Evolutionary conservation across 2,113 vertebrate species (phyloP).

Genomic region (Eonycteris spelaea): DNA sequence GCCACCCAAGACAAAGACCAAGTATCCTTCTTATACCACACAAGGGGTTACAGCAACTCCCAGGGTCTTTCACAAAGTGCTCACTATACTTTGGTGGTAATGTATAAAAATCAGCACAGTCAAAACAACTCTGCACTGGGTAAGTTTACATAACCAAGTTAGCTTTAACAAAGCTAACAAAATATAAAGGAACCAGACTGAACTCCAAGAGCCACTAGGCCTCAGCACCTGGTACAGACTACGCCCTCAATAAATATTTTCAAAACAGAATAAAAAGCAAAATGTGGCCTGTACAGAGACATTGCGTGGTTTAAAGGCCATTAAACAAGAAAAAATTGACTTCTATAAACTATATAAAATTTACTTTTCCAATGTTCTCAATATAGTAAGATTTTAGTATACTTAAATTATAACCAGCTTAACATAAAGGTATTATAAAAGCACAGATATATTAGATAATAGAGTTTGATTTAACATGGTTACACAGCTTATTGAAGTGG

Average conservation of each 20-base stretch:
- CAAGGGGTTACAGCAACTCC: neutral
- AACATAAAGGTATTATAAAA: slow-evolving; percentile 58
- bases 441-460: slow-evolving; percentile 59
- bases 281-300: neutral
- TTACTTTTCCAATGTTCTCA: slow-evolving; percentile 25
- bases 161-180: neutral
- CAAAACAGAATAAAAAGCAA: slow-evolving; percentile 13
- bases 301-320: neutral
- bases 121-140: neutral
- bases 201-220: neutral
- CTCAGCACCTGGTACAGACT: neutral
- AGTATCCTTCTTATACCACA: neutral
- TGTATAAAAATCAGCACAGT: neutral
- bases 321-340: neutral
- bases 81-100: neutral
- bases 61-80: neutral
- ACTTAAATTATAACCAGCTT: slow-evolving; percentile 61
- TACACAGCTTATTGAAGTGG: slow-evolving; percentile 35
- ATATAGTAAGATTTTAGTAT: neutral
- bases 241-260: neutral
- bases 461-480: slow-evolving; percentile 30
- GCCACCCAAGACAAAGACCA: neutral
- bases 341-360: slow-evolving; percentile 15
- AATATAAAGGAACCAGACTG: neutral
- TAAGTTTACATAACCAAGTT: neutral